Percentiles rank a stretch among this genome's conserved stretches.
Conservation (phyloP, 2,797 vertebrate species). For the Paramormyrops hopkinsi region DNA sequence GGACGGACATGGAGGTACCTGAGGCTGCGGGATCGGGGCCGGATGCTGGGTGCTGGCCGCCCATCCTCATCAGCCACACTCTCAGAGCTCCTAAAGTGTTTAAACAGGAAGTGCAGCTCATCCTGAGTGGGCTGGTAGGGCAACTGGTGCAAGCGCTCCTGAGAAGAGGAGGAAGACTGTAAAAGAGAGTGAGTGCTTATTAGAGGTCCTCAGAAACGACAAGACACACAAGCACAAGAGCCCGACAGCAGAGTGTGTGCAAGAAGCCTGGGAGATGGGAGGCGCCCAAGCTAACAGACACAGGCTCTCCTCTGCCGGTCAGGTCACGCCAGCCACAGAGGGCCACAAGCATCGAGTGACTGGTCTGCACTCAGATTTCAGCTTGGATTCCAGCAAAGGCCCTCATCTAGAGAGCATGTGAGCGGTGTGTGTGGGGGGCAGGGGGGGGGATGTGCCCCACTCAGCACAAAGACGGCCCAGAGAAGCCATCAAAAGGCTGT, state of each 20-base stretch:
- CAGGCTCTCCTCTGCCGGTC: not conserved
- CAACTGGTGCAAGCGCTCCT: conserved; percentile 94
- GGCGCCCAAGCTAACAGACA: not conserved
- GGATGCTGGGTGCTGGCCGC: conserved; percentile 68
- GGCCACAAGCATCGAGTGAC: conserved; percentile 8
- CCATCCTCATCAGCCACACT: conserved; percentile 87
- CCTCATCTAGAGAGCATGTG: not conserved
- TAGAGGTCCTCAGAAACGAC: not conserved
- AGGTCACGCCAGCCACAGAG: not conserved
- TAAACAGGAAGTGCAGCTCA: conserved; percentile 93
- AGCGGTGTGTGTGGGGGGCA: not conserved
- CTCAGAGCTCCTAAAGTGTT: conserved; percentile 93
- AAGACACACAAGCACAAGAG: not conserved
- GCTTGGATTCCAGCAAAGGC: conserved; percentile 27
- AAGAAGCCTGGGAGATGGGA: not conserved
- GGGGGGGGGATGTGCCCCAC: not conserved
- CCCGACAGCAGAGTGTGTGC: not conserved
- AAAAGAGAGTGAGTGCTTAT: conserved; percentile 11
- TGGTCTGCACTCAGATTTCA: conserved; percentile 28
- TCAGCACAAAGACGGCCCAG: conserved; percentile 33
- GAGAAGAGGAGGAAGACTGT: conserved; percentile 91
- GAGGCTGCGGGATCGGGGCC: conserved; percentile 87
- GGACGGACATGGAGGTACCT: conserved; percentile 59
- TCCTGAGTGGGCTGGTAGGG: conserved; percentile 94
- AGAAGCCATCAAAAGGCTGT: conserved; percentile 38